Conservation (phyloP, 2,797 vertebrate species). For the Crocodylus rhombifer region DNA sequence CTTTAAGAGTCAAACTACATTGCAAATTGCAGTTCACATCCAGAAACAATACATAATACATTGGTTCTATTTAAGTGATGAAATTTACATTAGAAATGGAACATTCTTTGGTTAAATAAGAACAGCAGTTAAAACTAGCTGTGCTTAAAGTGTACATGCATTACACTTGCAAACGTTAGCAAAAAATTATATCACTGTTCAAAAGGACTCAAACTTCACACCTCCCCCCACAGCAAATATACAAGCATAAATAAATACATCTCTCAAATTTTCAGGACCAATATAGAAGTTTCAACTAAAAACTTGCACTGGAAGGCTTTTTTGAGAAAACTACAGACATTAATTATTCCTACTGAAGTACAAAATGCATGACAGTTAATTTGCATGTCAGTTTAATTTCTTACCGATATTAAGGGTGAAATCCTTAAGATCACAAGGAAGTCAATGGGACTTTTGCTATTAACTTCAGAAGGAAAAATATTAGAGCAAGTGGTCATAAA, state of each 20-base stretch:
- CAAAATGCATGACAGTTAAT: background rate
- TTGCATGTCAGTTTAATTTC: background rate
- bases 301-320: background rate
- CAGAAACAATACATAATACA: background rate
- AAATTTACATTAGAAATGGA: conserved; percentile 38
- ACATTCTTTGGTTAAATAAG: conserved; percentile 72
- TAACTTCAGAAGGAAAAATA: background rate
- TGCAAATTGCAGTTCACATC: conserved; percentile 36
- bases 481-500: background rate
- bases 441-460: conserved; percentile 21
- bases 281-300: conserved; percentile 38
- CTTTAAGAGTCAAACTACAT: conserved; percentile 44
- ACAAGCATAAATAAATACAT: conserved; percentile 25
- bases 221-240: conserved; percentile 23
- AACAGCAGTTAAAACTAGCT: conserved; percentile 19
- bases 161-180: background rate
- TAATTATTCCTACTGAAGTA: background rate
- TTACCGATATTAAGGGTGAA: background rate
- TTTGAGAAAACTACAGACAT: conserved; percentile 23
- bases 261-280: conserved; percentile 39
- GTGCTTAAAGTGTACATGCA: conserved; percentile 29
- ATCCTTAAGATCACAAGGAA: background rate
- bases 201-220: background rate
- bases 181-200: background rate
- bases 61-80: conserved; percentile 45